These are phyloP conservation scores for Himalopsyche japonica DNA, from an alignment of 2,888 invertebrate species.

Conservation along the genomic window DNA sequence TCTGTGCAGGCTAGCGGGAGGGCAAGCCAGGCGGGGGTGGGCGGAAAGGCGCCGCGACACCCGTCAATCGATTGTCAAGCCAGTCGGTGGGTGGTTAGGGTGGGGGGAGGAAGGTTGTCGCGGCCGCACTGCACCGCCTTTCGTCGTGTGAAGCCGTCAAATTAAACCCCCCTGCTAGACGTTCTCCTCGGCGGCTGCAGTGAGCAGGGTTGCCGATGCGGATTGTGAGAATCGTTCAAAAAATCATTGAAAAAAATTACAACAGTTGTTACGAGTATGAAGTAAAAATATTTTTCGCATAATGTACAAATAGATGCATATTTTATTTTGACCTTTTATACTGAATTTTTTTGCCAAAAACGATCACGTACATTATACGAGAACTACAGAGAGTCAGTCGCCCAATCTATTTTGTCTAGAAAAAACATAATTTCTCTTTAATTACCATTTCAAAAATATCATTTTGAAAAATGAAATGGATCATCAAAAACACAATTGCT, in stretches of 20 bases:
- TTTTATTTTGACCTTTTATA: too few species aligned
- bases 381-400: too few species aligned
- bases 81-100: slow-evolving; percentile 47
- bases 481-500: too few species aligned
- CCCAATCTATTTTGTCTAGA: too few species aligned
- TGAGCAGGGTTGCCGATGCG: slow-evolving; percentile 7
- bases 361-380: too few species aligned
- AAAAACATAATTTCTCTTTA: too few species aligned
- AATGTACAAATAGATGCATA: too few species aligned
- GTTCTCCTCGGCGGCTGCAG: slow-evolving; percentile 32
- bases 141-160: slow-evolving; percentile 20
- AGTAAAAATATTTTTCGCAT: too few species aligned
- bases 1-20: slow-evolving; percentile 6
- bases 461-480: too few species aligned
- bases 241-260: neutral
- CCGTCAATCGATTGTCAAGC: slow-evolving; percentile 62
- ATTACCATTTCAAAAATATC: too few species aligned
- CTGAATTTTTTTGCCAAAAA: too few species aligned
- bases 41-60: slow-evolving; percentile 48
- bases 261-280: too few species aligned
- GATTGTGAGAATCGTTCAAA: neutral
- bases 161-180: slow-evolving; percentile 34
- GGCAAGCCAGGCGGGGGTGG: slow-evolving; percentile 43
- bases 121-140: slow-evolving; percentile 43
- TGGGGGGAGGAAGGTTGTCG: slow-evolving; percentile 43